Evolutionary conservation across 2,797 vertebrate species (phyloP), one percentile per base, ranked within the genome.

Genomic region (Lepilemur ruficaudatus): DNA sequence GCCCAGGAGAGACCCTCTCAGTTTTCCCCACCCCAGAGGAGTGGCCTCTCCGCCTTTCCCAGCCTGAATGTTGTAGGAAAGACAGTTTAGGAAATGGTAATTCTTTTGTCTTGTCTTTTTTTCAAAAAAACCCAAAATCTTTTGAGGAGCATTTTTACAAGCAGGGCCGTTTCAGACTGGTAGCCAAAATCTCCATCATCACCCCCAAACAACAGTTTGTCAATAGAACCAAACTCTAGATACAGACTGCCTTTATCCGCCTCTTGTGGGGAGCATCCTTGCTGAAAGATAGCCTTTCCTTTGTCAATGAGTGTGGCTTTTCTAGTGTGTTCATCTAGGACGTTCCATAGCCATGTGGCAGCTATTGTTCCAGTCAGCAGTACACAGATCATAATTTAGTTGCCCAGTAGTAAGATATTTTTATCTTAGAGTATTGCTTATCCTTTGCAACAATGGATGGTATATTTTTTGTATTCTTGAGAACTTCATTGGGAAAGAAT

Each of bases 351-450:
- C 55, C 55, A 25, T 57, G 23, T 57, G 55, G n/a, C 17, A 5
- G n/a, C 7, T 9, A 12, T 32, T 10, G 8, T 50, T 46, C 25
- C n/a, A 9, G 50, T 59, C 72, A 61, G 50, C 72, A 17, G 0
- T 15, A 4, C 2, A 0, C 50, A 61, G 8, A 7, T 20, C 6
- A 2, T 4, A 20, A n/a, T 20, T n/a, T 5, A 22, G 4, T 15
- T 38, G n/a, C 23, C 76, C 12, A 2, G 55, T 12, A 3, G 35
- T 22, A 43, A n/a, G 38, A 17, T 61, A 17, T 5, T 20, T n/a
- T 79, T 30, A 63, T 17, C 17, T 86, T n/a, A 11, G 20, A 20
- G 2, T 38, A 28, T 41, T 69, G 63, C 18, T 0, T 72, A n/a
- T 38, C 13, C 35, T 72, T 46, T 63, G 63, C 35, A 32, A 15